phyloP scores from a whole-genome alignment of 64 coral and sea anemone genomes.

The Montipora capricornis region DNA sequence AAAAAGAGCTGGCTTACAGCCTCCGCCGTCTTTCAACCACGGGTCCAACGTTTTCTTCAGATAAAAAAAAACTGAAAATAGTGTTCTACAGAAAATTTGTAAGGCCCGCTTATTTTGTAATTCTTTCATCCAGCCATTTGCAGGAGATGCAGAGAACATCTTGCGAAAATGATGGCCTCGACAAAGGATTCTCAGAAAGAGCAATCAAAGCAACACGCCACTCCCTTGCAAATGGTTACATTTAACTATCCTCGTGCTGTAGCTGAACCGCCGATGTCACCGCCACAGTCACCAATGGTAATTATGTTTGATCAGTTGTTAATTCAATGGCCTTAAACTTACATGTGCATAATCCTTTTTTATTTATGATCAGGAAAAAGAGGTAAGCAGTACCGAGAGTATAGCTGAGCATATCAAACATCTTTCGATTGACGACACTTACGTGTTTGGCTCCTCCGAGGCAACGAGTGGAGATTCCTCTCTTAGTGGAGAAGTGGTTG shows the following conservation, averaged over 20 bases:
- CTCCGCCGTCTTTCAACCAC: too few relatives aligned
- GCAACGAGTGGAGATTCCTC: too few relatives aligned
- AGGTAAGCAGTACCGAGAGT: too few relatives aligned
- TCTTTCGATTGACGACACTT: too few relatives aligned
- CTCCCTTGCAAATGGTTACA: background rate
- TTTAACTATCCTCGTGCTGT: background rate
- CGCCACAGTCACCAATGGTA: background rate
- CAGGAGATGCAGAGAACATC: background rate
- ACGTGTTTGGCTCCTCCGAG: too few relatives aligned
- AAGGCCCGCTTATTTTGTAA: background rate
- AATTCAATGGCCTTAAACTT: too few relatives aligned
- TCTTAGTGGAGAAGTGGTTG: too few relatives aligned
- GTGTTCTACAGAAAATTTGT: background rate
- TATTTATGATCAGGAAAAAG: too few relatives aligned
- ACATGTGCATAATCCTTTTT: too few relatives aligned
- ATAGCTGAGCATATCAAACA: too few relatives aligned
- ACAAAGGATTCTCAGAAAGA: background rate
- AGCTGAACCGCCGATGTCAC: background rate
- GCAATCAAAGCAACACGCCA: background rate
- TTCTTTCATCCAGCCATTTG: background rate
- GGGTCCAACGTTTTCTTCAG: background rate
- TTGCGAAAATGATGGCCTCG: background rate
- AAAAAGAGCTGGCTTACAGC: too few relatives aligned
- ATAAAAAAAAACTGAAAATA: background rate
- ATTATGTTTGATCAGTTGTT: too few relatives aligned